These are phyloP conservation scores for Bothrops jararaca DNA, from an alignment of 2,113 vertebrate species.

Conservation along the genomic window DNA sequence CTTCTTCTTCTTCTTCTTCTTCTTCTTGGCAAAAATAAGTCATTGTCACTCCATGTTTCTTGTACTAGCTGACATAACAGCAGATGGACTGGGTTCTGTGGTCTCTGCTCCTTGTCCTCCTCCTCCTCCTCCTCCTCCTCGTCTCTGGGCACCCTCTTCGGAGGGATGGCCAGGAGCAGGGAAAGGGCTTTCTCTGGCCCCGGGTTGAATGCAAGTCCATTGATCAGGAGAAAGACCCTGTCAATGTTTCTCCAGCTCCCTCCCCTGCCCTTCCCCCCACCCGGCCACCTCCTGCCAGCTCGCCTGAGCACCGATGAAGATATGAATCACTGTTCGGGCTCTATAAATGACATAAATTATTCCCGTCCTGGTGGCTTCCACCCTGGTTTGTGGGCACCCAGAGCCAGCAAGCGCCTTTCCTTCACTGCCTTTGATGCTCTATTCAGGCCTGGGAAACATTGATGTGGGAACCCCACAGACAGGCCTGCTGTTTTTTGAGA, in stretches of 20 bases:
- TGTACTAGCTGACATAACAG: too few species aligned
- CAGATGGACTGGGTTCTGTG: too few species aligned
- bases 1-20: too few species aligned
- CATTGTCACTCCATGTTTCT: too few species aligned
- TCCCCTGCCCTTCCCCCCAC: background rate
- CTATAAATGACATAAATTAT: background rate
- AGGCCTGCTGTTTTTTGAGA: background rate
- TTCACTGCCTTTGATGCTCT: background rate
- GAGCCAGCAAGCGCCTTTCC: background rate
- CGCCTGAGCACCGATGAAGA: background rate
- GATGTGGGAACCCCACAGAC: conserved; percentile 21
- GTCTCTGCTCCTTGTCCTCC: too few species aligned
- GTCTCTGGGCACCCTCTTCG: background rate
- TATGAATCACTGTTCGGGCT: background rate
- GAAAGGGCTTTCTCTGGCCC: background rate
- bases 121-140: background rate
- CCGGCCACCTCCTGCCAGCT: background rate
- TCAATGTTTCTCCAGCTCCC: conserved; percentile 6
- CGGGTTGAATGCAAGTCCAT: background rate
- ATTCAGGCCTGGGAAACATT: conserved; percentile 46
- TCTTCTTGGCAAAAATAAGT: too few species aligned
- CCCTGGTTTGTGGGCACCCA: conserved; percentile 28
- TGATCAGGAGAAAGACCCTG: background rate
- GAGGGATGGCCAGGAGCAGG: background rate
- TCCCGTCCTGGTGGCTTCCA: background rate